Evolutionary conservation across 2,888 invertebrate genomes (phyloP), one percentile per base, ranked within the genome.

Genomic region (Agriotes lineatus): DNA sequence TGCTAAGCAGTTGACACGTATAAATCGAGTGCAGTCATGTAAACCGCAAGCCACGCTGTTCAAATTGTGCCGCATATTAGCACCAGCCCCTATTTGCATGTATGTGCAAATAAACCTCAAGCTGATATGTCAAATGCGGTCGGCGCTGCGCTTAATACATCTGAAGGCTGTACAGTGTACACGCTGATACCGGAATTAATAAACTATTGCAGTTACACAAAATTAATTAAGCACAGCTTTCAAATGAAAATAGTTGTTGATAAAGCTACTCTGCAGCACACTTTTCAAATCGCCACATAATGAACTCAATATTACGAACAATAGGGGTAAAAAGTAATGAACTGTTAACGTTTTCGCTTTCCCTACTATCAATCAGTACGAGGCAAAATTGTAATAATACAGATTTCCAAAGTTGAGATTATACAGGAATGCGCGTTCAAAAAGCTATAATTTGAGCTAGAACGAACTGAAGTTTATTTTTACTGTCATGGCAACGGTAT

Each of bases 81-180:
- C 33, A 52, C 18, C 33, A 50, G 14, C 33, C 30, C 14, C 52
- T 33, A 52, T 52, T 52, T 52, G 52, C 52, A 52, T 52, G 52
- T 52, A 33, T 33, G 52, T 52, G 52, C 52, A 52, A 52, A 52
- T 52, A 52, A 52, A 52, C 52, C 33, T 52, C 33, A 52, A 52
- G 52, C 52, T 52, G 52, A 52, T 52, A 52, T 52, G 52, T 52
- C 52, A 52, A 52, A 52, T 52, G 52, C 16, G 52, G 52, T 52
- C 9, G 33, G 7, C 19, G 33, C 30, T 52, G 33, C 33, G 52
- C 52, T 52, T 33, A 52, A 52, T 16, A 52, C 52, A 52, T 52
- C 33, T 33, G 33, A 52, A 48, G 48, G 18, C 52, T 33, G 30
- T 52, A 9, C 52, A 33, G 33, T 33, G 30, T 52, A 9, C 52